Percentiles rank a stretch among this genome's conserved stretches.
Conservation (phyloP, 2,797 vertebrate species). For the Carcharodon carcharias region DNA sequence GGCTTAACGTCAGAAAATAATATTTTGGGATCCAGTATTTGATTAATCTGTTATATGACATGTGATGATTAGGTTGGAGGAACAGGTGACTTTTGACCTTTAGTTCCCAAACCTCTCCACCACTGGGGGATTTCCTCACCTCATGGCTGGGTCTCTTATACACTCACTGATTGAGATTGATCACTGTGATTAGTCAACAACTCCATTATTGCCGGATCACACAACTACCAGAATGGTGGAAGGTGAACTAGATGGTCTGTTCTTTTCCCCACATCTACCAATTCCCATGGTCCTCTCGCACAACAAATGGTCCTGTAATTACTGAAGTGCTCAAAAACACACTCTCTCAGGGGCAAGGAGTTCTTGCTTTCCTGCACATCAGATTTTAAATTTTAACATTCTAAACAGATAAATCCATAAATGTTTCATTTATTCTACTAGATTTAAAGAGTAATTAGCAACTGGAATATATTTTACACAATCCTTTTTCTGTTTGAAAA, state of each 20-base stretch:
- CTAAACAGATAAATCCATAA: background rate
- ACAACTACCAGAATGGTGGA: background rate
- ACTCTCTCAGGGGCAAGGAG: background rate
- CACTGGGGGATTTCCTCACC: background rate
- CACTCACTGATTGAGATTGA: background rate
- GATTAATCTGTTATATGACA: background rate
- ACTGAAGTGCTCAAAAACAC: background rate
- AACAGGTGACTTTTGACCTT: background rate
- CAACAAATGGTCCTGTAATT: background rate
- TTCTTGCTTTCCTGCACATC: background rate
- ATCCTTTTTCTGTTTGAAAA: background rate
- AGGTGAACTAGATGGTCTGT: background rate
- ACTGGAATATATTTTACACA: background rate
- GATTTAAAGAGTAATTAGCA: background rate
- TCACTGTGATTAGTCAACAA: background rate
- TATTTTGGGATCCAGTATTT: background rate
- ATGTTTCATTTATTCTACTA: slow-evolving; percentile 28
- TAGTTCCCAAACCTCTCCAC: background rate
- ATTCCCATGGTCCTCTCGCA: background rate
- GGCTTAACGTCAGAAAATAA: background rate
- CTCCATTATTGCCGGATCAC: background rate
- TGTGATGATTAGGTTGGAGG: background rate
- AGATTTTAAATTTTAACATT: background rate
- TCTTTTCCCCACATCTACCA: background rate
- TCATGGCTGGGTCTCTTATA: background rate